phyloP scores from a whole-genome alignment of 2,113 vertebrate species.

The Miniopterus natalensis region DNA sequence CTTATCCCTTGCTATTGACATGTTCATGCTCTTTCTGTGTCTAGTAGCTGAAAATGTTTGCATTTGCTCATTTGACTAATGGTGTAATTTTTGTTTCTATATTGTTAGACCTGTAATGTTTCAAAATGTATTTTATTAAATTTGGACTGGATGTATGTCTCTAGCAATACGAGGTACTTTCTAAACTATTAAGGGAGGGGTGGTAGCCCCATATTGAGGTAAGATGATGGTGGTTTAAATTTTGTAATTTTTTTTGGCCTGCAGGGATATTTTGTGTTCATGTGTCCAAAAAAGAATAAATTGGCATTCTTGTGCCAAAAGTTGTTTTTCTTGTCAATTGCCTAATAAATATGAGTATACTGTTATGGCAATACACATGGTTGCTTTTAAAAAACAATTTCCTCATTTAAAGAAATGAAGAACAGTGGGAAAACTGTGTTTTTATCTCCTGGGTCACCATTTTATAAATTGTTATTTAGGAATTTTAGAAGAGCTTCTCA shows the following conservation, averaged over 20 bases:
- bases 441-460: slow-evolving; percentile 27
- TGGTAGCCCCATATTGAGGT: slow-evolving; percentile 87
- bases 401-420: slow-evolving; percentile 69
- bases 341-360: slow-evolving; percentile 84
- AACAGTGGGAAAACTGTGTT: slow-evolving; percentile 11
- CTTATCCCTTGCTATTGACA: slow-evolving; percentile 89
- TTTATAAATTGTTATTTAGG: slow-evolving; percentile 61
- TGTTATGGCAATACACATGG: slow-evolving; percentile 73
- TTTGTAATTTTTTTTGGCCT: slow-evolving; percentile 94
- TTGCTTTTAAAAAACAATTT: slow-evolving; percentile 84
- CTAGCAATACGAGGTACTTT: slow-evolving; percentile 96
- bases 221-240: slow-evolving; percentile 90
- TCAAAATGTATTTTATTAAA: slow-evolving; percentile 91
- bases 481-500: slow-evolving; percentile 57
- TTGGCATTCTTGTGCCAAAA: slow-evolving; percentile 96
- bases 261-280: slow-evolving; percentile 98
- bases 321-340: slow-evolving; percentile 84
- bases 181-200: slow-evolving; percentile 88
- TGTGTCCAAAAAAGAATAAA: slow-evolving; percentile 96
- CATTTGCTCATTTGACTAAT: slow-evolving; percentile 92
- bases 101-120: slow-evolving; percentile 93
- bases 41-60: slow-evolving; percentile 92
- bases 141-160: slow-evolving; percentile 92
- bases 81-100: slow-evolving; percentile 91
- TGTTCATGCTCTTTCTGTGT: slow-evolving; percentile 89